These are phyloP conservation scores for Myotis planiceps DNA, from an alignment of 2,797 vertebrate genomes.

Conservation along the genomic window DNA sequence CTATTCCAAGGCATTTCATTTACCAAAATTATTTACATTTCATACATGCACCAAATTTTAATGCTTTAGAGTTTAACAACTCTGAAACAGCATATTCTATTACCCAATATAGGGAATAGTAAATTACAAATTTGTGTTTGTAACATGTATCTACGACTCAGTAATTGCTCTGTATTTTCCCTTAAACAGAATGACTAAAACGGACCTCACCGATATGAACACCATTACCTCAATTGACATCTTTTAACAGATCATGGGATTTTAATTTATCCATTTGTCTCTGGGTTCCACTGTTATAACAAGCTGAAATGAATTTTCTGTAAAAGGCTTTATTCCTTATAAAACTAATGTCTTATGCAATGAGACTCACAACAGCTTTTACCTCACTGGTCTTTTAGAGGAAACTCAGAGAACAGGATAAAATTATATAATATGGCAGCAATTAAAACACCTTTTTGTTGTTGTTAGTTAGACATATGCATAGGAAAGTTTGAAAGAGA, in stretches of 20 bases:
- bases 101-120: neutral
- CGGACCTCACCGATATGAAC: neutral
- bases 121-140: slow-evolving; percentile 8
- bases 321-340: slow-evolving; percentile 29
- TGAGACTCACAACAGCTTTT: neutral
- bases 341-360: neutral
- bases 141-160: neutral
- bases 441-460: slow-evolving; percentile 20
- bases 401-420: neutral
- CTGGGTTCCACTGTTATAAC: neutral
- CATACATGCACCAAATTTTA: neutral
- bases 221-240: neutral
- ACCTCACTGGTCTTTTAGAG: neutral
- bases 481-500: slow-evolving; percentile 25
- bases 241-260: neutral
- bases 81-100: neutral
- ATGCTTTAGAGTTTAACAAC: neutral
- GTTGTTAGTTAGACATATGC: neutral
- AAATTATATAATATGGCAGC: neutral
- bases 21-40: neutral
- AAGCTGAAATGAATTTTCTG: slow-evolving; percentile 23
- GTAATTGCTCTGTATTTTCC: neutral
- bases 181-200: neutral
- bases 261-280: slow-evolving; percentile 15
- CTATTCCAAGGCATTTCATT: neutral